Evolutionary conservation across 2,113 vertebrate species (phyloP), one percentile per base, ranked within the genome.

Genomic region (Larimichthys polyactis): DNA sequence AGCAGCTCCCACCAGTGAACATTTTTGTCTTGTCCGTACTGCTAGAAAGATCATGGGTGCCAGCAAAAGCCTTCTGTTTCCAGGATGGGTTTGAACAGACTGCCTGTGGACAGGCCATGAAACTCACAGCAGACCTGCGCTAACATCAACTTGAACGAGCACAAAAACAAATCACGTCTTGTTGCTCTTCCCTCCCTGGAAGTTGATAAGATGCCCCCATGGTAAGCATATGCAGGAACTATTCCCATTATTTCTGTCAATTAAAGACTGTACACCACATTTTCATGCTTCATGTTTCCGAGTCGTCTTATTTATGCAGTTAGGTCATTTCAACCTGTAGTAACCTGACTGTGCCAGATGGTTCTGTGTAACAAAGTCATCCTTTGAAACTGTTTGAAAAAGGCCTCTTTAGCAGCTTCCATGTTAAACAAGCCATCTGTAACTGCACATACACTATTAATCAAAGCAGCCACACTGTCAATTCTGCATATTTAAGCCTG

Each of bases 11-110:
- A 57, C 48, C 19, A 79, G n/a, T 24, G 57, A 62, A 22, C 63
- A 32, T 66, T 49, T 51, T 16, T 63, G 40, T 62, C 68, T 76
- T 54, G 68, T 75, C 51, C 58, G 71, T 32, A 43, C 24, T 59
- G 78, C 43, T 70, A 3, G 24, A 64, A 36, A 73, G 69, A 68
- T 59, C 74, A 66, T 22, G 16, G 16, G 16, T 27, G 75, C 43
- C 36, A 11, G 43, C 60, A 7, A 3, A 19, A 63, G 43, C 27
- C 17, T 58, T 74, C 65, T 83, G 69, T 52, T 64, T 84, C 46
- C 29, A 49, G 49, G 17, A 29, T 64, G 51, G 16, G 67, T 87
- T 85, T 75, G 57, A 85, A 51, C 69, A 70, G 52, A 48, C 74
- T 29, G 11, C 19, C 57, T n/a, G 32, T 66, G 60, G 46, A 82